Evolutionary conservation across 2,888 invertebrate species (phyloP), one percentile per base, ranked within the genome.

Genomic region (Macrophya annulata): DNA sequence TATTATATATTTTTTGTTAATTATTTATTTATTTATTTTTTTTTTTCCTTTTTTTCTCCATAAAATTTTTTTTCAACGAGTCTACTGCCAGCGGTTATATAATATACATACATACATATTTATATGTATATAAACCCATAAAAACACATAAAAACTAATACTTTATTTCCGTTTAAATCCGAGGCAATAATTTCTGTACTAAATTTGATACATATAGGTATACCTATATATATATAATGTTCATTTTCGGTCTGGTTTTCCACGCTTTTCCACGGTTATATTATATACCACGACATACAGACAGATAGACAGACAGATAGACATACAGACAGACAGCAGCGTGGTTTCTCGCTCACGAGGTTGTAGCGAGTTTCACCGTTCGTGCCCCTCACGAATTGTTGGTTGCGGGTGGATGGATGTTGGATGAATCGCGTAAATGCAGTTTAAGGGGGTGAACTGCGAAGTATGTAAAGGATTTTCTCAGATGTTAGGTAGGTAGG

Each of bases 401-500:
- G 55, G n/a, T 55, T 55, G 8, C n/a, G n/a, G 55, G 55, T n/a
- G 55, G 55, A n/a, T n/a, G n/a, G 55, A 55, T 55, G 55, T n/a
- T 55, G n/a, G n/a, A n/a, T 55, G 55, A 31, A 31, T 31, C 31
- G 3, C 31, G 65, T 12, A 31, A 37, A 68, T 31, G 25, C 5
- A 37, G 12, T 72, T 12, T 8, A 45, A n/a, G 45, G 37, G 9
- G 77, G 37, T n/a, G 37, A 51, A 55, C 77, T 55, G 55, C 37
- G 51, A 37, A 85, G 86, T 87, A 37, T 84, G 86, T 87, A 87
- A 87, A 88, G 89, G 89, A 89, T 89, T 87, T 85, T 84, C 76
- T 43, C 90, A 90, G 91, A 90, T 91, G 90, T 89, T 89, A 87
- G 89, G 48, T 43, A n/a, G n/a, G n/a, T n/a, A n/a, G n/a, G n/a